Evolutionary conservation across 2,888 invertebrate species (phyloP).

Genomic region (Pheosia gnoma): DNA sequence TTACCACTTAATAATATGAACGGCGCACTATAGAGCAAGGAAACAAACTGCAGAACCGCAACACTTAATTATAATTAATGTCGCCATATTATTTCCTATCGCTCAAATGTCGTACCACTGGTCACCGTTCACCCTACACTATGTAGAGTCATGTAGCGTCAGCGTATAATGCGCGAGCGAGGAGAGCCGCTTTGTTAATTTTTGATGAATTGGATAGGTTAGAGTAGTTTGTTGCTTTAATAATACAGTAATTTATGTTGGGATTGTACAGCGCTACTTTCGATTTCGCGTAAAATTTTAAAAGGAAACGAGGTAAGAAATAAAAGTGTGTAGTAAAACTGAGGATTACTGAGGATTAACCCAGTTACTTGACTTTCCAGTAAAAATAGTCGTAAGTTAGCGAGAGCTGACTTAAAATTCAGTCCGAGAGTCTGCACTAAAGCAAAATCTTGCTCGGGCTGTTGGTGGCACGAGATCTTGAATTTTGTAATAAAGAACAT

Average conservation of each 20-base stretch:
- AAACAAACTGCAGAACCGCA: not conserved
- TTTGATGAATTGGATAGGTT: slow-evolving; percentile 58
- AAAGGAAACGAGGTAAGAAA: slow-evolving; percentile 29
- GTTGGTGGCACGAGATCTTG: not conserved
- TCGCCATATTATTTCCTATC: slow-evolving; percentile 12
- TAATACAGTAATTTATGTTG: slow-evolving; percentile 47
- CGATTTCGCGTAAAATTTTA: slow-evolving; percentile 25
- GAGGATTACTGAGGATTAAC: slow-evolving; percentile 38
- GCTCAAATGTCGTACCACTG: slow-evolving; percentile 6
- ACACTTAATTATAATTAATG: not conserved
- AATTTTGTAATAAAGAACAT: not conserved
- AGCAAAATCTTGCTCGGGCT: not conserved
- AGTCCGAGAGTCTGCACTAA: slow-evolving; percentile 23
- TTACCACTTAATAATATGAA: too few species aligned
- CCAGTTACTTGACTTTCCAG: slow-evolving; percentile 33
- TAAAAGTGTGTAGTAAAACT: slow-evolving; percentile 35
- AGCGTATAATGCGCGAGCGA: slow-evolving; percentile 38
- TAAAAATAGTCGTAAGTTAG: slow-evolving; percentile 40
- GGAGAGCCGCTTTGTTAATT: slow-evolving; percentile 55
- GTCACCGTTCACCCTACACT: slow-evolving; percentile 12
- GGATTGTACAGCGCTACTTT: slow-evolving; percentile 15
- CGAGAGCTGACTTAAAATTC: slow-evolving; percentile 34
- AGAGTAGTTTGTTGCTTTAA: slow-evolving; percentile 51
- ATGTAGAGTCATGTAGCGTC: slow-evolving; percentile 35
- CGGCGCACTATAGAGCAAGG: too few species aligned